Percentiles rank a stretch among this genome's conserved stretches.
Evolutionary conservation across 2,113 vertebrate genomes (phyloP).

Genomic region (Halcyon senegalensis): DNA sequence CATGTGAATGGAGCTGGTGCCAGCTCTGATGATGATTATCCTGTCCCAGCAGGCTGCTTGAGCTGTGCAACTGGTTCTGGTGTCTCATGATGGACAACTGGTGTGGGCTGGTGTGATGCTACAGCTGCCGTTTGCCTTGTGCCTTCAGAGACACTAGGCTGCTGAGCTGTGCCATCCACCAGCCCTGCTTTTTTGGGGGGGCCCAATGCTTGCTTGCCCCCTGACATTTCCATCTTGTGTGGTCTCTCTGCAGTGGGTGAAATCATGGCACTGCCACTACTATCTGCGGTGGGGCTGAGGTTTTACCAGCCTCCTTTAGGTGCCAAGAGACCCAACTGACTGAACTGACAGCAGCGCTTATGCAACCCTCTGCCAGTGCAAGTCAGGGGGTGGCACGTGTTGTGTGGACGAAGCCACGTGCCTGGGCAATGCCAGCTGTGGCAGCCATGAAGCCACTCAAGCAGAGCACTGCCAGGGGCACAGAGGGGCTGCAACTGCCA

Average conservation of each 20-base stretch:
- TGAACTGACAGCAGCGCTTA: rapidly evolving
- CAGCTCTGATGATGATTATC: not conserved
- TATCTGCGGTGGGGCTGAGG: rapidly evolving
- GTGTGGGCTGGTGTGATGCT: rapidly evolving
- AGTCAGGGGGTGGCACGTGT: not conserved
- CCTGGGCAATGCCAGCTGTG: not conserved
- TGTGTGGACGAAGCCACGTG: rapidly evolving
- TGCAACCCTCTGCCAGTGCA: rapidly evolving
- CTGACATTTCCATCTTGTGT: not conserved
- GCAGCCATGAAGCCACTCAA: rapidly evolving
- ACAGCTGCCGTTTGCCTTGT: not conserved
- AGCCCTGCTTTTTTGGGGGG: not conserved
- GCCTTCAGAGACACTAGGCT: not conserved
- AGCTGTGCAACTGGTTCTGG: rapidly evolving
- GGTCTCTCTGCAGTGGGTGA: not conserved
- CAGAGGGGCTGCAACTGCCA: not conserved
- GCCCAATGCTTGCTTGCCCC: rapidly evolving
- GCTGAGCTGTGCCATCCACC: not conserved
- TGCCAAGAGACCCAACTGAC: not conserved
- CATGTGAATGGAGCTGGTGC: not conserved
- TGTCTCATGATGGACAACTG: rapidly evolving
- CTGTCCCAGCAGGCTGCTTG: not conserved
- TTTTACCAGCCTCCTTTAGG: not conserved
- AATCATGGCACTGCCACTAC: not conserved
- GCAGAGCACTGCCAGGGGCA: not conserved